Evolutionary conservation across 92 coral and sea anemone genomes (phyloP).

Genomic region (Muricea muricata): DNA sequence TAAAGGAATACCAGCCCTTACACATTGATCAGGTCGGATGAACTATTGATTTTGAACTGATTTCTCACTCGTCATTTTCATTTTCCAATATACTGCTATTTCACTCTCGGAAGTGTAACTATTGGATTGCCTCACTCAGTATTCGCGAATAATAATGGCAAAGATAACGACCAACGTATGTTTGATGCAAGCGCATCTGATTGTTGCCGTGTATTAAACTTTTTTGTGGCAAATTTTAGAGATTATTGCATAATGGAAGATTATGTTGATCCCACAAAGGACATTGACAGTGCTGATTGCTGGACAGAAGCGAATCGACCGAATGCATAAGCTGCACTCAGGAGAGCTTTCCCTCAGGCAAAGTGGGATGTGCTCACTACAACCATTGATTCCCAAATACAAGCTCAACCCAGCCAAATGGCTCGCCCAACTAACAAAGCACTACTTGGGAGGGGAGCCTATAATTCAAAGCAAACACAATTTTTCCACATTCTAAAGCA

Average conservation of each 20-base stretch:
- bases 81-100: background rate
- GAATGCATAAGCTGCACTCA: slow-evolving; percentile 44
- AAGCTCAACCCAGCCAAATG: slow-evolving; percentile 62
- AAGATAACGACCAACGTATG: slow-evolving; percentile 42
- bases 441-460: slow-evolving; percentile 60
- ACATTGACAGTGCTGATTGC: slow-evolving; percentile 45
- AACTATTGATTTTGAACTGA: background rate
- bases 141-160: slow-evolving; percentile 24
- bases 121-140: too few relatives aligned
- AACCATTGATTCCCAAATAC: slow-evolving; percentile 62
- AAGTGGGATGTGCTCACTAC: slow-evolving; percentile 55
- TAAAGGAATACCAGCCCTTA: background rate
- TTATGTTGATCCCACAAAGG: slow-evolving; percentile 41
- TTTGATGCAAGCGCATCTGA: slow-evolving; percentile 55
- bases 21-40: background rate
- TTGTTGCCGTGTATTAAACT: slow-evolving; percentile 59
- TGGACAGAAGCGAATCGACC: slow-evolving; percentile 51
- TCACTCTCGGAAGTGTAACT: too few relatives aligned
- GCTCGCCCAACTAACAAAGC: slow-evolving; percentile 44
- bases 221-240: slow-evolving; percentile 54
- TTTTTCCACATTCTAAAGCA: slow-evolving; percentile 60
- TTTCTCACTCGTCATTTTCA: background rate
- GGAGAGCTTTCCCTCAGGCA: slow-evolving; percentile 58
- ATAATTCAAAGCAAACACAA: slow-evolving; percentile 58
- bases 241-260: slow-evolving; percentile 29